These are phyloP conservation scores for Cichladusa arquata DNA, from an alignment of 2,113 vertebrate genomes.

Conservation along the genomic window DNA sequence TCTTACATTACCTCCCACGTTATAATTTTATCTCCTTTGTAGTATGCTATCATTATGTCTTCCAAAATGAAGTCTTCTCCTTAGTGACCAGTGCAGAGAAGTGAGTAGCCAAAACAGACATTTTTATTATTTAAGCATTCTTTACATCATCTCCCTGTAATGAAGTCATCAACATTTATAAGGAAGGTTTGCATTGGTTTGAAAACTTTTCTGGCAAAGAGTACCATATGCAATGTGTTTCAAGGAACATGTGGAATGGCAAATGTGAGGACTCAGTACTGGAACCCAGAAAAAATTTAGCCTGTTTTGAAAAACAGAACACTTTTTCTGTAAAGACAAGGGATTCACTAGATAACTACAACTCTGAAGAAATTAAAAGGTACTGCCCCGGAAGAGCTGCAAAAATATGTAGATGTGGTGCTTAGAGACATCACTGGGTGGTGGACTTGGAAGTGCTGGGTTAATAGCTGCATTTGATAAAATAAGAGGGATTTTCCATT, in stretches of 20 bases:
- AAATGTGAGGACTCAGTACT: background rate
- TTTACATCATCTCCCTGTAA: background rate
- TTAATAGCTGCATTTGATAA: background rate
- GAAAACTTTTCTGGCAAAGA: background rate
- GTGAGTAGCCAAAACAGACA: background rate
- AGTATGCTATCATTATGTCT: background rate
- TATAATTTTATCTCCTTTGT: background rate
- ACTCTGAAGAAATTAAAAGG: background rate
- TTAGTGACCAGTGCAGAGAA: background rate
- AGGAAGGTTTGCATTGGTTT: background rate
- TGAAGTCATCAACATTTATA: background rate
- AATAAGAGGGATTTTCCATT: background rate
- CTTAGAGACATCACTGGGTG: background rate
- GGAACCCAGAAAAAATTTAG: background rate
- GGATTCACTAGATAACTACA: background rate
- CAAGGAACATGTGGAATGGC: background rate
- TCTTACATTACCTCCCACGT: background rate
- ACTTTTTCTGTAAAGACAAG: background rate
- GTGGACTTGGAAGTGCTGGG: background rate
- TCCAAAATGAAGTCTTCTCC: background rate
- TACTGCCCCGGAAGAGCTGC: background rate
- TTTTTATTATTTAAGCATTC: background rate
- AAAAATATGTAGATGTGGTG: background rate
- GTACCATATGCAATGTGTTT: fast-evolving
- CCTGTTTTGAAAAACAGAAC: background rate